Evolutionary conservation across 2,888 invertebrate species (phyloP).

Genomic region (Sisyra nigra): DNA sequence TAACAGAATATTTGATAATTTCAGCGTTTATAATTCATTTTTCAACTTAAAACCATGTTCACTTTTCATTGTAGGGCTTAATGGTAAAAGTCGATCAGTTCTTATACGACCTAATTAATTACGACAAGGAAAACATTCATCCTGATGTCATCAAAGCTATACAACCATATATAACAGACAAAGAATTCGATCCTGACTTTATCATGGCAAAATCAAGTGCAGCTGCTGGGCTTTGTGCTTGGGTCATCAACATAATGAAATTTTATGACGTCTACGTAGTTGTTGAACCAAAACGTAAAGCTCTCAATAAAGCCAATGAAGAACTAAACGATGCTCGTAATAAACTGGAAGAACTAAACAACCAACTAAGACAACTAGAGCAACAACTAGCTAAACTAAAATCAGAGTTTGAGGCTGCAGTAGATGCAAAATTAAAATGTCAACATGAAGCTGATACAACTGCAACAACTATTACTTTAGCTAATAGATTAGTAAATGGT

Average conservation of each 20-base stretch:
- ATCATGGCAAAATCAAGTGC: slow-evolving; percentile 76
- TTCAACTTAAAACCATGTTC: too few relatives aligned
- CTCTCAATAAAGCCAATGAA: slow-evolving; percentile 69
- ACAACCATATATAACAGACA: slow-evolving; percentile 42
- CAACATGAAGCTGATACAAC: slow-evolving; percentile 88
- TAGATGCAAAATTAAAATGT: slow-evolving; percentile 73
- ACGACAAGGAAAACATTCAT: slow-evolving; percentile 87
- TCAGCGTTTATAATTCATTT: too few relatives aligned
- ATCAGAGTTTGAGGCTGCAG: slow-evolving; percentile 72
- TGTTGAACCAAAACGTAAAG: slow-evolving; percentile 81
- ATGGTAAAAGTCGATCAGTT: slow-evolving; percentile 87
- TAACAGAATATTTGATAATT: too few relatives aligned
- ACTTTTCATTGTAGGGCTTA: slow-evolving; percentile 26
- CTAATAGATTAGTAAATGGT: slow-evolving; percentile 83
- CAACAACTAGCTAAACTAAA: slow-evolving; percentile 58
- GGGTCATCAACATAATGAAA: slow-evolving; percentile 84
- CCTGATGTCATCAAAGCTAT: slow-evolving; percentile 72
- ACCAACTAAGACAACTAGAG: slow-evolving; percentile 56
- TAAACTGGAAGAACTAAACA: slow-evolving; percentile 60
- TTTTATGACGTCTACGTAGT: slow-evolving; percentile 83
- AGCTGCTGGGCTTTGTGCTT: slow-evolving; percentile 84
- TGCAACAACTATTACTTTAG: slow-evolving; percentile 73
- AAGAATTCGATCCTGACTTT: slow-evolving; percentile 72
- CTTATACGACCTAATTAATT: slow-evolving; percentile 62
- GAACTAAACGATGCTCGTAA: slow-evolving; percentile 70